These are phyloP conservation scores for Threskiornis aethiopicus DNA, from an alignment of 2,797 vertebrate species.

Conservation along the genomic window DNA sequence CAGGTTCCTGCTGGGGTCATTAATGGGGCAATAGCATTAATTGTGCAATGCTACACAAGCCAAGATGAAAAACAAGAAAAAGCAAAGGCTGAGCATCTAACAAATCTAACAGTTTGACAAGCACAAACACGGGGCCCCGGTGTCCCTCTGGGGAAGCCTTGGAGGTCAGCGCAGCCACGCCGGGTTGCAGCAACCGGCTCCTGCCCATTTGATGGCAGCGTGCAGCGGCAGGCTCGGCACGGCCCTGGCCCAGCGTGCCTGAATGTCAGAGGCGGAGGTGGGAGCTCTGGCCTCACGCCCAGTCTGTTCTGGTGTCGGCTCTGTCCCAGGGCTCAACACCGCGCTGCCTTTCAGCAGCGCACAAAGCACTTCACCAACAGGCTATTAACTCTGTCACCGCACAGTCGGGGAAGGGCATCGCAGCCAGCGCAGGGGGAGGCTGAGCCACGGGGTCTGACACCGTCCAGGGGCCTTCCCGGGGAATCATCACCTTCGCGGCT, in stretches of 20 bases:
- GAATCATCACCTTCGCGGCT: rapidly evolving
- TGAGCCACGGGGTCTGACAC: background rate
- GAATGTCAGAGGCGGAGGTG: rapidly evolving
- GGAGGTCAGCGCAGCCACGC: background rate
- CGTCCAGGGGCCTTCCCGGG: rapidly evolving
- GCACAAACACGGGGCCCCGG: background rate
- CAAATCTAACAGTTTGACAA: background rate
- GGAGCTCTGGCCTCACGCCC: background rate
- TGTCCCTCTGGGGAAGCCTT: rapidly evolving
- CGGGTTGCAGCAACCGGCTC: background rate
- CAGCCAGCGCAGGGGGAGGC: background rate
- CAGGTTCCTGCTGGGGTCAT: background rate
- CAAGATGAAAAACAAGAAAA: background rate
- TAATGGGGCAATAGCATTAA: background rate
- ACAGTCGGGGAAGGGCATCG: background rate
- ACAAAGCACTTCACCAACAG: background rate
- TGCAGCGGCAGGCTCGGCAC: background rate
- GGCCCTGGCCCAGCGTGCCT: background rate
- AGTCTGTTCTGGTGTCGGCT: background rate
- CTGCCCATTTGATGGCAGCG: background rate
- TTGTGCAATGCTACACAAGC: background rate
- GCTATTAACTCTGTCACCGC: rapidly evolving
- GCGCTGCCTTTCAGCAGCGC: background rate
- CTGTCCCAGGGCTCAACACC: background rate
- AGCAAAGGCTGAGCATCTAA: background rate